These are phyloP conservation scores for Choloepus didactylus DNA, from an alignment of 2,797 vertebrate genomes.

Conservation along the genomic window DNA sequence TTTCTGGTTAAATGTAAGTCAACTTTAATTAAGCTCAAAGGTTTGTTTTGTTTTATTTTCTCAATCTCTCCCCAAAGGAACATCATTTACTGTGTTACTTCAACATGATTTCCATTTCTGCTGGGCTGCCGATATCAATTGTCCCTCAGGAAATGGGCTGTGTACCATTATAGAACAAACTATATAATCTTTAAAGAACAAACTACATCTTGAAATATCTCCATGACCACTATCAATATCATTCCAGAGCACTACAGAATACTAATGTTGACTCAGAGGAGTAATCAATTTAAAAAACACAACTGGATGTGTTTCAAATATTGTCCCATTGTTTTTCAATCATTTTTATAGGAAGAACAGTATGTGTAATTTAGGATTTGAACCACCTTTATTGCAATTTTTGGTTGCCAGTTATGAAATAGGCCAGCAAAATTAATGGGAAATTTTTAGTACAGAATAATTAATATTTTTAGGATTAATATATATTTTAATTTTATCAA, in stretches of 20 bases:
- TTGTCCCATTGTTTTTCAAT: slow-evolving; percentile 71
- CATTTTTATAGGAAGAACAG: slow-evolving; percentile 67
- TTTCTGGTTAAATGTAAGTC: slow-evolving; percentile 78
- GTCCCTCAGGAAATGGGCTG: slow-evolving; percentile 79
- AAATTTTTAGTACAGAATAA: slow-evolving; percentile 68
- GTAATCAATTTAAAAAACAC: slow-evolving; percentile 84
- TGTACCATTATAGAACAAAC: slow-evolving; percentile 63
- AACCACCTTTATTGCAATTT: slow-evolving; percentile 57
- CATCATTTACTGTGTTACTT: slow-evolving; percentile 71
- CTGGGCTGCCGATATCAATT: slow-evolving; percentile 76
- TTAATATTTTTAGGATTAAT: slow-evolving; percentile 63
- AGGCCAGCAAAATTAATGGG: slow-evolving; percentile 57
- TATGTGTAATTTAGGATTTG: slow-evolving; percentile 66
- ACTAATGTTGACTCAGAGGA: slow-evolving; percentile 77
- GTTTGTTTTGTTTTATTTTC: slow-evolving; percentile 37
- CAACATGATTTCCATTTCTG: slow-evolving; percentile 82
- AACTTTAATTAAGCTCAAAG: slow-evolving; percentile 83
- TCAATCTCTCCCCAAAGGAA: slow-evolving; percentile 73
- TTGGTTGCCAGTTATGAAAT: slow-evolving; percentile 66
- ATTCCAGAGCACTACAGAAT: slow-evolving; percentile 79
- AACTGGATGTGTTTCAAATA: slow-evolving; percentile 79
- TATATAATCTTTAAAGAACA: slow-evolving; percentile 83
- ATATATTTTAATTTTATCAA: slow-evolving; percentile 73
- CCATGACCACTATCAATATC: slow-evolving; percentile 73
- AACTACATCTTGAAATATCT: slow-evolving; percentile 81